Evolutionary conservation across 2,113 vertebrate genomes (phyloP).

Genomic region (Maccullochella peelii): DNA sequence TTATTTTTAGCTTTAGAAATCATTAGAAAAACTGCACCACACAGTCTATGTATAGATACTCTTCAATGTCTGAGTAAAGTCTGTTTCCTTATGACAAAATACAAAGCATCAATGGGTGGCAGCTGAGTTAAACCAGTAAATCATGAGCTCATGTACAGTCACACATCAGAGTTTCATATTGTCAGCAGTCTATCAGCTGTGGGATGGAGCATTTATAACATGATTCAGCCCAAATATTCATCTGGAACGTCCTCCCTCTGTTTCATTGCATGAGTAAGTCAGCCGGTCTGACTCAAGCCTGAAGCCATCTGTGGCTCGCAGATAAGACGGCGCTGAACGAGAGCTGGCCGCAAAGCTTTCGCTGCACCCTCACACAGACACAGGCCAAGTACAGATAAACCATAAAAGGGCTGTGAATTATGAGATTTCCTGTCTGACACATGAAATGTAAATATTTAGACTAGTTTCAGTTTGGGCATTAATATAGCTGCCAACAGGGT

Average conservation of each 20-base stretch:
- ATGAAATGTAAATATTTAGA: neutral
- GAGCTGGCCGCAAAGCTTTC: neutral
- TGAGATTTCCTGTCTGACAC: slow-evolving; percentile 19
- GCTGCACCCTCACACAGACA: neutral
- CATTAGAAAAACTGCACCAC: neutral
- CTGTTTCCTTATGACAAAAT: neutral
- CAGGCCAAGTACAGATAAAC: slow-evolving; percentile 42
- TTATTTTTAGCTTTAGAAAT: neutral
- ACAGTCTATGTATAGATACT: neutral
- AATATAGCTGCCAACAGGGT: neutral
- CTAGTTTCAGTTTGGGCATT: neutral
- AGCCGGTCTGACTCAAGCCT: slow-evolving; percentile 32
- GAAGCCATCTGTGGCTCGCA: slow-evolving; percentile 9
- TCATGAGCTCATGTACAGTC: neutral
- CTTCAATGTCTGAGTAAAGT: neutral
- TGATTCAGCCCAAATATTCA: slow-evolving; percentile 21
- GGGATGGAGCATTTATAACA: neutral
- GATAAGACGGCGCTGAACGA: slow-evolving; percentile 44
- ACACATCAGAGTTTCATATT: neutral
- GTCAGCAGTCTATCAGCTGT: neutral
- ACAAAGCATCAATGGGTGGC: neutral
- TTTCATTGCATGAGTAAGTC: slow-evolving; percentile 2
- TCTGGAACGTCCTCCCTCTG: neutral
- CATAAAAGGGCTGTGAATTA: slow-evolving; percentile 5
- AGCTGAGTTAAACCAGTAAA: neutral